Conservation (phyloP, 2,113 vertebrate species). For the Centropus unirufus region DNA sequence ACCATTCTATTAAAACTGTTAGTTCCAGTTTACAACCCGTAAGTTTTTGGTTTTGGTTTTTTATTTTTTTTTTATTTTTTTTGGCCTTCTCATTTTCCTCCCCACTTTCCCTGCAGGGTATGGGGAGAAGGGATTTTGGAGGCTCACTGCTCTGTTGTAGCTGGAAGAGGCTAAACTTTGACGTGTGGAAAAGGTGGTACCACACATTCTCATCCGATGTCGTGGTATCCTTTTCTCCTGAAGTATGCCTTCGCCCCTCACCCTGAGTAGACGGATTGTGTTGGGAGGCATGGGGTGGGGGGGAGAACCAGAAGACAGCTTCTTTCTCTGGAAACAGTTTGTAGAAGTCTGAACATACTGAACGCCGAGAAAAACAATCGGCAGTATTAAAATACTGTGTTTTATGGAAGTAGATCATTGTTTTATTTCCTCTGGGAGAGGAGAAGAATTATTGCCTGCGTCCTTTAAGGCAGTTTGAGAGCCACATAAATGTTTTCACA, state of each 20-base stretch:
- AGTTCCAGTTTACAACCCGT: too few species aligned
- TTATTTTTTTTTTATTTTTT: too few species aligned
- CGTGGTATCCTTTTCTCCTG: not conserved
- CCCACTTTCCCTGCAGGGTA: too few species aligned
- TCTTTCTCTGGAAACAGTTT: not conserved
- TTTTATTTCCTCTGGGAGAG: conserved; percentile 32
- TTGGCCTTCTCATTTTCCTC: too few species aligned
- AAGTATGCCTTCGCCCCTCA: not conserved
- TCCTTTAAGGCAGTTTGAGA: conserved; percentile 68
- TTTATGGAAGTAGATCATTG: conserved; percentile 41
- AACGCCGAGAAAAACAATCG: not conserved
- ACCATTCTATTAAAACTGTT: too few species aligned
- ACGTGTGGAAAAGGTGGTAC: too few species aligned
- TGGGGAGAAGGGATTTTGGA: too few species aligned
- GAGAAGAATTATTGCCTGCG: conserved; percentile 56
- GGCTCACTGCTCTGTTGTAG: too few species aligned
- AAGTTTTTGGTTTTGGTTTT: too few species aligned
- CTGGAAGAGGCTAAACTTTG: too few species aligned
- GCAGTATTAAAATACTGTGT: conserved; percentile 23
- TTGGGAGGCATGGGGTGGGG: not conserved
- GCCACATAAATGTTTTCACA: conserved; percentile 73
- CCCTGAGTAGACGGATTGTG: not conserved
- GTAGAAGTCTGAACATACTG: not conserved
- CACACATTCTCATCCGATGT: too few species aligned
- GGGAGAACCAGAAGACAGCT: not conserved